Base-by-base conservation (phyloP, 1,140 invertebrate genomes). In the Rhagoletis pomonella region DNA sequence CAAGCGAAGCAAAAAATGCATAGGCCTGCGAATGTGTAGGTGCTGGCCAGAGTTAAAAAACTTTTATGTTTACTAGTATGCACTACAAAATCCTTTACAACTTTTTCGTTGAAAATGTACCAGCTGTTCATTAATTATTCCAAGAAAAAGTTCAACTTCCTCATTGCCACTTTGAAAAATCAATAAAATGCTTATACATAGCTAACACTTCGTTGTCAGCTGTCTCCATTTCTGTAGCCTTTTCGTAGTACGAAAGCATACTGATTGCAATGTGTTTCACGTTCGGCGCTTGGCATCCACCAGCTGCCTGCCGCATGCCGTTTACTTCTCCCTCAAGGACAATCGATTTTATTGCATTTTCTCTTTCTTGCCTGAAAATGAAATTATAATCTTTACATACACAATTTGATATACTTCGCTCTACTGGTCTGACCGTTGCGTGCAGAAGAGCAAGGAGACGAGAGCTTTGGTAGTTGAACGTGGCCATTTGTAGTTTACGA, bases 271-370 rank as follows among this genome's bases (percentile, higher is more conserved):
- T 81, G 73, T 42, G 73, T 81, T 81, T 50, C 73, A 19, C 19
- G 17, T 81, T 81, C 47, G 47, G 19, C 29, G 73, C 17, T 19
- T 58, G 44, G 47, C 47, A 81, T 55, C 73, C 73, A 81, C 73
- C 73, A 81, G 47, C 73, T 81, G 73, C 47, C 50, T 50, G 73
- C n/a, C 3, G 39, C 65, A 9, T 9, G 9, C 29, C 42, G 4
- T 44, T 9, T 73, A 44, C n/a, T 81, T 55, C 39, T 4, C 60
- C 59, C 77, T 88, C 87, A 88, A 88, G 87, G 87, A 85, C 87
- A 88, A 86, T 88, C 84, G 69, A 87, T 87, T 87, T 87, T 88
- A 86, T 86, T 60, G 77, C 73, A 64, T 85, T 65, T 62, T 73
- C 64, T 47, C 67, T 87, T 73, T 87, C 59, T 85, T 81, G 73